These are phyloP conservation scores for Meandrusa payeni DNA, from an alignment of 2,888 invertebrate genomes.

Conservation along the genomic window DNA sequence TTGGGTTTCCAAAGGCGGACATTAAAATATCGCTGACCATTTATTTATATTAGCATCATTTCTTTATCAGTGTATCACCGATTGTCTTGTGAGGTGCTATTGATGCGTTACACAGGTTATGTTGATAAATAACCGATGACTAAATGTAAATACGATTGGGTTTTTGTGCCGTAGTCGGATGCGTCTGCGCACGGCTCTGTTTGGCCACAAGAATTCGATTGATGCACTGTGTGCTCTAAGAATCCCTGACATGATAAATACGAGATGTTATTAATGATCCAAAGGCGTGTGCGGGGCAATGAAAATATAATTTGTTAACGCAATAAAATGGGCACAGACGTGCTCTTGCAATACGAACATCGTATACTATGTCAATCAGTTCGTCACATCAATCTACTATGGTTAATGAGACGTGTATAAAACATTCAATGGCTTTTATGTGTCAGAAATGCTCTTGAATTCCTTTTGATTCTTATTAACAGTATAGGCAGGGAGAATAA, in stretches of 20 bases:
- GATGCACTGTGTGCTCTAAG: slow-evolving; percentile 27
- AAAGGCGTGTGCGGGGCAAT: slow-evolving; percentile 36
- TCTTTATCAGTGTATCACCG: slow-evolving; percentile 76
- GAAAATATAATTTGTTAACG: slow-evolving; percentile 31
- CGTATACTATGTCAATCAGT: slow-evolving; percentile 14
- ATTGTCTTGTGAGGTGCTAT: slow-evolving; percentile 62
- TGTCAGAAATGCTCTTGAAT: slow-evolving; percentile 10
- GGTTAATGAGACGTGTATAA: slow-evolving; percentile 16
- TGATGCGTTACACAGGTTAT: slow-evolving; percentile 50
- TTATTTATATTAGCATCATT: slow-evolving; percentile 79
- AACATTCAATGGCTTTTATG: slow-evolving; percentile 16
- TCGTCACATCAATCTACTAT: slow-evolving; percentile 10
- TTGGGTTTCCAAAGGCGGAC: slow-evolving; percentile 53
- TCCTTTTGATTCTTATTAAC: slow-evolving; percentile 28
- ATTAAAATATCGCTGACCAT: slow-evolving; percentile 71
- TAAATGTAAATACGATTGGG: slow-evolving; percentile 71
- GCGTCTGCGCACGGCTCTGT: slow-evolving; percentile 41
- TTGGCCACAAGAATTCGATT: slow-evolving; percentile 43
- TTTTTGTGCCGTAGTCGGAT: slow-evolving; percentile 47
- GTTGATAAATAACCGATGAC: slow-evolving; percentile 66
- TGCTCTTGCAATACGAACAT: slow-evolving; percentile 20
- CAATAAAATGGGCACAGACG: slow-evolving; percentile 7
- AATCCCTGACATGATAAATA: slow-evolving; percentile 43
- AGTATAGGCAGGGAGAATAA: no score
- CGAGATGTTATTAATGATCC: slow-evolving; percentile 32